Conservation (phyloP, 2,888 invertebrate species). For the Mythimna ferrago region DNA sequence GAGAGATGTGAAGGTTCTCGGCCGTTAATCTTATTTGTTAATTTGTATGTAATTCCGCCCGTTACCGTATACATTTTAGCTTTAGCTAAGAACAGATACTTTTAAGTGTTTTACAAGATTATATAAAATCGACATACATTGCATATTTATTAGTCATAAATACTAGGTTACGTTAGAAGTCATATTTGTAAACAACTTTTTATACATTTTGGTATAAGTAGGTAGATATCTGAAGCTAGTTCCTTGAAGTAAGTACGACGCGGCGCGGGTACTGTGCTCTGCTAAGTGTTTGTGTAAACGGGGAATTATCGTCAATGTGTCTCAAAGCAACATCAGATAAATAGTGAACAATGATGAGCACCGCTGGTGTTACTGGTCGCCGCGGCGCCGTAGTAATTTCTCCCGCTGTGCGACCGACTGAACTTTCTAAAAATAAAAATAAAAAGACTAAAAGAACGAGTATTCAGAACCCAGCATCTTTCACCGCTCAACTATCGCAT, state of each 20-base stretch:
- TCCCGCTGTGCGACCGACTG: slow-evolving; percentile 86
- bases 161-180: slow-evolving; percentile 74
- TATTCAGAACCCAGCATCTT: slow-evolving; percentile 87
- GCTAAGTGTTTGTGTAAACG: slow-evolving; percentile 25
- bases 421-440: slow-evolving; percentile 90
- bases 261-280: slow-evolving; percentile 5
- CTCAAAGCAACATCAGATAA: slow-evolving; percentile 76
- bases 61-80: slow-evolving; percentile 89
- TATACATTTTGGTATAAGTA: slow-evolving; percentile 74
- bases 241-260: slow-evolving; percentile 57
- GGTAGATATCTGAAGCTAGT: slow-evolving; percentile 71
- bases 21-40: slow-evolving; percentile 86
- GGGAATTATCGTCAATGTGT: slow-evolving; percentile 56
- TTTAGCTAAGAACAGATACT: slow-evolving; percentile 83
- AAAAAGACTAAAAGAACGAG: slow-evolving; percentile 87
- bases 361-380: slow-evolving; percentile 81
- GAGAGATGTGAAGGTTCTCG: slow-evolving; percentile 79
- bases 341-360: slow-evolving; percentile 83
- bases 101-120: slow-evolving; percentile 73
- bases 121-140: slow-evolving; percentile 75
- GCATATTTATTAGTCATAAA: slow-evolving; percentile 79
- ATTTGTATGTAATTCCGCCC: slow-evolving; percentile 89
- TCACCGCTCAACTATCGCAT: slow-evolving; percentile 87
- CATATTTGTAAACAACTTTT: slow-evolving; percentile 71
- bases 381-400: slow-evolving; percentile 82